Conservation (phyloP, 2,888 invertebrate genomes). For the Tortricodes alternella region DNA sequence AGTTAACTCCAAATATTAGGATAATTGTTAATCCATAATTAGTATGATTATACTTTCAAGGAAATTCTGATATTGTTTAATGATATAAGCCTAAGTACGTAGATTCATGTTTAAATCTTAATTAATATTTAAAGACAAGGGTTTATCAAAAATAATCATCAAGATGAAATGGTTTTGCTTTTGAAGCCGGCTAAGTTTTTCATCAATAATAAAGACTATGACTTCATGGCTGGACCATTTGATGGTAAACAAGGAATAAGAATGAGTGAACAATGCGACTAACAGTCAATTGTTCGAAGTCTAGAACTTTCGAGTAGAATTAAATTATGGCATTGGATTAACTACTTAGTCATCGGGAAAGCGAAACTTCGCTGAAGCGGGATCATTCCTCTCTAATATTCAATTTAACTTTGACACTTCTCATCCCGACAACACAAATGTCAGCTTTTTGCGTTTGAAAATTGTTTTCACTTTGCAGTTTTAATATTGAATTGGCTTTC, state of each 20-base stretch:
- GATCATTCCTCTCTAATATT: slow-evolving; percentile 81
- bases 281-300: slow-evolving; percentile 67
- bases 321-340: slow-evolving; percentile 79
- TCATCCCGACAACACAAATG: slow-evolving; percentile 70
- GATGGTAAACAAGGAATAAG: slow-evolving; percentile 31
- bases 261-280: slow-evolving; percentile 67
- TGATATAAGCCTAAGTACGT: no score
- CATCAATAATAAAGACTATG: no score
- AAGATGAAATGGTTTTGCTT: no score
- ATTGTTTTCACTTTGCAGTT: slow-evolving; percentile 50
- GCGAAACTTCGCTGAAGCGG: slow-evolving; percentile 64
- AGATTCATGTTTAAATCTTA: no score
- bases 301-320: slow-evolving; percentile 65
- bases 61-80: no score
- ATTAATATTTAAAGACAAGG: no score
- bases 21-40: no score
- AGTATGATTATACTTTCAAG: no score
- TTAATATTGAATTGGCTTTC: not conserved
- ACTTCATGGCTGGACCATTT: not conserved
- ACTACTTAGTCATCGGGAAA: slow-evolving; percentile 72
- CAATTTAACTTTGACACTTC: slow-evolving; percentile 83
- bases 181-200: no score
- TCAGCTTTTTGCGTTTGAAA: slow-evolving; percentile 66
- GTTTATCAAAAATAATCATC: no score
- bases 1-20: no score